A percentile compares a stretch with the other conserved stretches of the same genome.
Conservation (phyloP, 2,797 vertebrate genomes). For the Micropoecilia bifurca region DNA sequence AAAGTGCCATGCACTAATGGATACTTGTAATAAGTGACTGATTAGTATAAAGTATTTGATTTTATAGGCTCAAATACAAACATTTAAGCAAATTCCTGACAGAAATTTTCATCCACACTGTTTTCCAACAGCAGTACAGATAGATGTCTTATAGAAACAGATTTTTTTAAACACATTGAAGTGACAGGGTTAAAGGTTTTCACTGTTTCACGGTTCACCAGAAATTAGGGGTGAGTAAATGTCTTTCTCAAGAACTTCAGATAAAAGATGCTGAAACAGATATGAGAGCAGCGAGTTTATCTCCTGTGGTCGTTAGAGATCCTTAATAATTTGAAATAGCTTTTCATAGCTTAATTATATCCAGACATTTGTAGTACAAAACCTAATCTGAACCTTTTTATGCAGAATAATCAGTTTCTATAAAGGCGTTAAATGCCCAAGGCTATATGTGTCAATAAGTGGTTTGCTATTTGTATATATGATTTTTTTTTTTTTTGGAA, state of each 20-base stretch:
- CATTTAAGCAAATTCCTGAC: not conserved
- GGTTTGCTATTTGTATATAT: not conserved
- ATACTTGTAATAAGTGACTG: not conserved
- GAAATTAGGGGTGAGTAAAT: slow-evolving; percentile 5
- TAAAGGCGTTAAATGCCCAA: too few relatives aligned
- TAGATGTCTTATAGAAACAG: not conserved
- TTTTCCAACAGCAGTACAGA: not conserved
- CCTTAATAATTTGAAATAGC: not conserved
- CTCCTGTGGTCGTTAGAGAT: not conserved
- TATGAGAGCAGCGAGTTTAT: not conserved
- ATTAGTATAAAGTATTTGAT: not conserved
- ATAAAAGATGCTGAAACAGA: not conserved
- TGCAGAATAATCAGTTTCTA: not conserved
- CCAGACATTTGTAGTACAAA: not conserved
- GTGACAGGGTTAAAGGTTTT: slow-evolving; percentile 2
- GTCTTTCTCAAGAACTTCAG: not conserved
- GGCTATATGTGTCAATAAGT: too few relatives aligned
- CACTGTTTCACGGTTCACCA: not conserved
- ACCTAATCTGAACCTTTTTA: not conserved
- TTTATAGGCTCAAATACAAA: not conserved
- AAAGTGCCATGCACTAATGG: not conserved
- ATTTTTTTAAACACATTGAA: not conserved
- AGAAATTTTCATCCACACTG: not conserved
- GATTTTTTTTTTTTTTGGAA: not conserved
- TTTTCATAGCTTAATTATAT: not conserved